Base-by-base conservation (phyloP, 2,797 vertebrate species). In the Myripristis murdjan region DNA sequence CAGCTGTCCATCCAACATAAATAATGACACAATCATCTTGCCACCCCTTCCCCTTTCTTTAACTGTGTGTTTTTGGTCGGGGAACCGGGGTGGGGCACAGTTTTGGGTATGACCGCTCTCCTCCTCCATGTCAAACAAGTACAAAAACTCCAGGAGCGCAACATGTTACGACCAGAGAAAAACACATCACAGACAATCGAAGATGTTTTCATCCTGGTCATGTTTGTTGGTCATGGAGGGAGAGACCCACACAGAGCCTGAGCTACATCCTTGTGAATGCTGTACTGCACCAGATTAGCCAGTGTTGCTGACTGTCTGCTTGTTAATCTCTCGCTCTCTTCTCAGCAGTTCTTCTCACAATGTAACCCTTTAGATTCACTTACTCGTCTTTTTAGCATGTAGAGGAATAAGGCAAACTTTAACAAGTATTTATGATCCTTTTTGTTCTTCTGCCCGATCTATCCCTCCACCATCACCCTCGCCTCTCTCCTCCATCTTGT, bases 301-400 rank as follows among this genome's bases (percentile, higher is more conserved):
- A 82, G 82, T 90, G 89, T 87, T 91, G 90, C 91, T 87, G 92
- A 90, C 91, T 88, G 92, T 92, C 92, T 94, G 93, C 93, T 93
- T 94, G 91, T 93, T 93, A 90, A 92, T 94, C 86, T 88, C 84
- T 87, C 85, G 83, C 88, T 85, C 79, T 86, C 71, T 89, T 85
- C 86, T 88, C 84, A 87, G 88, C 89, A 89, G 76, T 90, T 85
- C 86, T 68, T 70, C 88, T 90, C 83, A 85, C 85, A 84, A 59
- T 85, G 79, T 91, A 91, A 91, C 89, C 82, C 78, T 37, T 70
- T 90, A 89, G 87, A 88, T 67, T 79, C 70, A 77, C 81, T n/a
- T 53, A 6, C 63, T 89, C 75, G 82, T 70, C 54, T n/a, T 70
- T 65, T 61, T 70, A 43, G 44, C 67, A 8, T 79, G 39, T 31